A percentile compares a stretch with the other conserved stretches of the same genome.
These are phyloP conservation scores for Bombus superbus DNA, from an alignment of 1,140 invertebrate genomes.

Conservation along the genomic window DNA sequence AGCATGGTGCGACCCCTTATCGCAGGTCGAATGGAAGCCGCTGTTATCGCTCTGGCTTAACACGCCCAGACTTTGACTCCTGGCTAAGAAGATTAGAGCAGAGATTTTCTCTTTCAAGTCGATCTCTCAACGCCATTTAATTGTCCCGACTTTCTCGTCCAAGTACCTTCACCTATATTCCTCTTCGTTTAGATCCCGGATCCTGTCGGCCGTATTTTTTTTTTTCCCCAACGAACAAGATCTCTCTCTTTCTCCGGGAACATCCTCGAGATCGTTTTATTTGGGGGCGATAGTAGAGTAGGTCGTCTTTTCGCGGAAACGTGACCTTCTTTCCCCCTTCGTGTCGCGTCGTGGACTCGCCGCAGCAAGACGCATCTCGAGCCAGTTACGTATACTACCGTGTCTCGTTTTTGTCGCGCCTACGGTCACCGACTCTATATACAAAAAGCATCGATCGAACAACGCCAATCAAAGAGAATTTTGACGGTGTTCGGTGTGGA, in stretches of 20 bases:
- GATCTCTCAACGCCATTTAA: conserved; percentile 36
- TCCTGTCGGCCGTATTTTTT: background rate
- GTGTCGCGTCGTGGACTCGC: too few relatives aligned
- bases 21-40: conserved; percentile 13
- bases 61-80: background rate
- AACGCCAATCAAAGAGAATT: conserved; percentile 60
- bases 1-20: conserved; percentile 29
- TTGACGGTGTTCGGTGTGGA: conserved; percentile 47
- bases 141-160: background rate
- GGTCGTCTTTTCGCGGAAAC: conserved; percentile 29
- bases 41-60: conserved; percentile 4
- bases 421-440: background rate
- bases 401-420: background rate
- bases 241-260: background rate
- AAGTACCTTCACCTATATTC: background rate
- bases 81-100: background rate
- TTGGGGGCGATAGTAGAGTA: background rate
- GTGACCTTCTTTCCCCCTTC: conserved; percentile 7
- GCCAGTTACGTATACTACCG: background rate
- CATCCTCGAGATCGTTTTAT: background rate
- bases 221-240: background rate
- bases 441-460: conserved; percentile 40
- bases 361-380: background rate
- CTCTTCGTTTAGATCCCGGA: too few relatives aligned
- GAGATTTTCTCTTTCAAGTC: conserved; percentile 1